Percentiles rank a stretch among this genome's conserved stretches.
These are phyloP conservation scores for Centroberyx gerrardi DNA, from an alignment of 2,797 vertebrate genomes.

Conservation along the genomic window DNA sequence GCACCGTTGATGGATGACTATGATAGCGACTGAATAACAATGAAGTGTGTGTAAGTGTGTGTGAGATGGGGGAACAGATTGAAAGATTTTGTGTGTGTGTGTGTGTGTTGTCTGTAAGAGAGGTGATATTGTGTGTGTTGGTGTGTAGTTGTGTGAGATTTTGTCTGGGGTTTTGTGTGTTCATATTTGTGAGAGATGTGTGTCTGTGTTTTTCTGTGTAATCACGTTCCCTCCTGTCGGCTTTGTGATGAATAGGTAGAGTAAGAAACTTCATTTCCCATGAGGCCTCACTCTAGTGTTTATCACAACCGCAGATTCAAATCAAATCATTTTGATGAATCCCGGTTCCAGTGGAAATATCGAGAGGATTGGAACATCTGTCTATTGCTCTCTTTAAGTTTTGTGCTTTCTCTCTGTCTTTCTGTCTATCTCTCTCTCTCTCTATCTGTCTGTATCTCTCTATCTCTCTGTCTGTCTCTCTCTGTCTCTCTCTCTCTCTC, in stretches of 20 bases:
- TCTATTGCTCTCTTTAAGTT: slow-evolving; percentile 34
- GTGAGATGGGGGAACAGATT: slow-evolving; percentile 6
- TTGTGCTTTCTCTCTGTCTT: slow-evolving; percentile 1
- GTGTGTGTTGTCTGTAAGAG: neutral
- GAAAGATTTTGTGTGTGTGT: slow-evolving; percentile 23
- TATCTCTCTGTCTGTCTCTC: too few relatives aligned
- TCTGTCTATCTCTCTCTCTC: slow-evolving; percentile 19
- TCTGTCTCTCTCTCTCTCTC: slow-evolving; percentile 32
- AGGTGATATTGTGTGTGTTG: slow-evolving; percentile 4
- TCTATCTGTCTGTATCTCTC: neutral
- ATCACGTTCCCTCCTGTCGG: slow-evolving; percentile 23
- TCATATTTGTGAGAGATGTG: neutral
- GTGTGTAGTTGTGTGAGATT: slow-evolving; percentile 8
- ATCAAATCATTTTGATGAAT: slow-evolving; percentile 42
- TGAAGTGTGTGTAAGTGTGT: slow-evolving; percentile 20
- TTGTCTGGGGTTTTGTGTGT: slow-evolving; percentile 21
- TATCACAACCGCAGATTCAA: slow-evolving; percentile 46
- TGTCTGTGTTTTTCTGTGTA: slow-evolving; percentile 15
- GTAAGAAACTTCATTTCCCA: slow-evolving; percentile 47
- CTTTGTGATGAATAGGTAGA: slow-evolving; percentile 36
- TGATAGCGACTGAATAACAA: slow-evolving; percentile 45
- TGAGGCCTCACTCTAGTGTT: slow-evolving; percentile 39
- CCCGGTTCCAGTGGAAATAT: slow-evolving; percentile 42
- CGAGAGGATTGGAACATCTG: slow-evolving; percentile 45
- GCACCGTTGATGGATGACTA: slow-evolving; percentile 46